Conservation (phyloP, 2,888 invertebrate genomes). For the Nebria salina region DNA sequence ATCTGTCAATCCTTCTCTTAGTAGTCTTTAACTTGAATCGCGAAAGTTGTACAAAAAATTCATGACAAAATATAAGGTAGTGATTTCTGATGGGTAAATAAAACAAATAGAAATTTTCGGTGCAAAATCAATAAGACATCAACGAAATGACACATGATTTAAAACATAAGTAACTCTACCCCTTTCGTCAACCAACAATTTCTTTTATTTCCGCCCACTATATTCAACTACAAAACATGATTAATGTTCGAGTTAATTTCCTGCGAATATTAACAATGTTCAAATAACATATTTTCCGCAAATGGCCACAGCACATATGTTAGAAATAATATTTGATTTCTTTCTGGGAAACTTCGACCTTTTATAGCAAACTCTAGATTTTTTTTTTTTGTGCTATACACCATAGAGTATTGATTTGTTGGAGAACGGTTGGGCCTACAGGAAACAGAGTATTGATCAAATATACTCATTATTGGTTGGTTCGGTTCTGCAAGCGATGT, state of each 20-base stretch:
- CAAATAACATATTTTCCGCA: background rate
- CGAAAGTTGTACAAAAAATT: too few relatives aligned
- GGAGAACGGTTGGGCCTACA: background rate
- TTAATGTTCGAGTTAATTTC: background rate
- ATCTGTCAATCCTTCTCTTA: too few relatives aligned
- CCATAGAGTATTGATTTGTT: background rate
- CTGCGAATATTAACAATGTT: background rate
- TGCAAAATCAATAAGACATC: too few relatives aligned
- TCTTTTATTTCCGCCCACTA: background rate
- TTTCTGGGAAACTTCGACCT: background rate
- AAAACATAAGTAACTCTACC: background rate
- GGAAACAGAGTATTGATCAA: constrained; percentile 60
- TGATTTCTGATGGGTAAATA: too few relatives aligned
- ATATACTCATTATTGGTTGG: constrained; percentile 52
- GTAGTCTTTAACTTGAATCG: too few relatives aligned
- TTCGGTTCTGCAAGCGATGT: background rate
- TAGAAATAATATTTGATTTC: background rate
- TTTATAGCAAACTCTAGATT: background rate
- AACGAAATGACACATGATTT: too few relatives aligned
- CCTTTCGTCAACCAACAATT: background rate
- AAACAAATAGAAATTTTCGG: too few relatives aligned
- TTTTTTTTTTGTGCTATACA: background rate
- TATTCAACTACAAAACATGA: background rate
- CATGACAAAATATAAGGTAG: too few relatives aligned
- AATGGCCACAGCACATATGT: too few relatives aligned